Base-by-base conservation (phyloP, 2,888 invertebrate species). In the Nebria brevicollis region DNA sequence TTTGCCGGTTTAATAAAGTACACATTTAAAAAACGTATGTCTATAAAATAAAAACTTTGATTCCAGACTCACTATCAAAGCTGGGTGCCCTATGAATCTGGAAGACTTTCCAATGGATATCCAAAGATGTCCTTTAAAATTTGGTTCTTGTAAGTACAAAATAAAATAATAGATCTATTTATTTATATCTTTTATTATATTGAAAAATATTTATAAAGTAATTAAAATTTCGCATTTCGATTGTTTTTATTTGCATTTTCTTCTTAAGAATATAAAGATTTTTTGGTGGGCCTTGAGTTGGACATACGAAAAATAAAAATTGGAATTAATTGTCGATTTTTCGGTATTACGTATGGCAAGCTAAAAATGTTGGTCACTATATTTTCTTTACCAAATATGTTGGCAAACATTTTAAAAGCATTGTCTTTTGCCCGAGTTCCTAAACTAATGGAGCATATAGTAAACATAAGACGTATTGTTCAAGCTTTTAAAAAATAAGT, bases 61-160 rank as follows among this genome's bases (percentile, higher is more conserved):
- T 90, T 88, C 66, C 89, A 95, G 95, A 86, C 89, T 96, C 84
- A 96, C 96, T 43, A 95, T 96, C 85, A 94, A 95, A 88, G 95
- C 96, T 20, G 94, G 94, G 65, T 96, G 96, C 86, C 94, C 94
- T 4, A 96, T 96, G 96, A 94, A 95, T 88, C 90, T 96, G 81
- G 94, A 94, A 87, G 94, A 95, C 87, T 96, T 96, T 87, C 96
- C 96, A 0, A 95, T 96, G 94, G 96, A 96, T 87, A 94, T 94
- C 65, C 95, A 96, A 87, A 90, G 93, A 83, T 96, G 96, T 87
- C 95, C 95, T 0, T 89, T 95, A 65, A 93, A 94, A 88, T 93
- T 96, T 86, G 95, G 95, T 82, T 95, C 95, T 86, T 95, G 95
- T 96, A 90, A 93, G 95, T 93, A 20, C 20, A 20, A 20, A 20